A percentile compares a stretch with the other conserved stretches of the same genome.
Conservation (phyloP, 30 jellyfish, hydroid and myxozoan genomes). For the Hydractinia echinata region DNA sequence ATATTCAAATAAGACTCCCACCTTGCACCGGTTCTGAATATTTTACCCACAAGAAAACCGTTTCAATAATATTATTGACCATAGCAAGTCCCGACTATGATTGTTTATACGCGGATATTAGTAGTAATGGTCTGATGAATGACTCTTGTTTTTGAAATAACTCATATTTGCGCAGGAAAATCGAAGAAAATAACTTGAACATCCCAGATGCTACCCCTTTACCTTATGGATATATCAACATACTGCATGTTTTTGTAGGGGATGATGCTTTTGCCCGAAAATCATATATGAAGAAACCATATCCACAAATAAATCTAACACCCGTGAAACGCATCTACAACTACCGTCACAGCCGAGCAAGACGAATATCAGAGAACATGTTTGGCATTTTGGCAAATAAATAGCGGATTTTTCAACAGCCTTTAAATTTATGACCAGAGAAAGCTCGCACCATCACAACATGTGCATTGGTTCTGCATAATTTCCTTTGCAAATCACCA, state of each 20-base stretch:
- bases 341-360: slow-evolving; percentile 53
- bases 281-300: slow-evolving; percentile 54
- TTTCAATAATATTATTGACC: background rate
- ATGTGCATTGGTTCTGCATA: too few species aligned
- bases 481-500: slow-evolving; percentile 18
- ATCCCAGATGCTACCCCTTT: too few species aligned
- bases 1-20: slow-evolving; percentile 9
- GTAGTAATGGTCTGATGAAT: slow-evolving; percentile 3
- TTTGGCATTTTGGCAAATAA: slow-evolving; percentile 48
- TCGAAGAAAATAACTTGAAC: too few species aligned
- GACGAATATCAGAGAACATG: slow-evolving; percentile 51
- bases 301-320: slow-evolving; percentile 44
- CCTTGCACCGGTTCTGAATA: slow-evolving; percentile 2
- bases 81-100: slow-evolving; percentile 15
- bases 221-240: slow-evolving; percentile 8
- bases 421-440: background rate
- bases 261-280: slow-evolving; percentile 64
- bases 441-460: slow-evolving; percentile 5
- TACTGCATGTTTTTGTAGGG: slow-evolving; percentile 41
- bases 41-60: slow-evolving; percentile 3
- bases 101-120: too few species aligned
- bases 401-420: slow-evolving; percentile 27
- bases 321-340: slow-evolving; percentile 40
- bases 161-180: too few species aligned
- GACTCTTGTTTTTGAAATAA: background rate